Evolutionary conservation across 2,888 invertebrate species (phyloP), one percentile per base, ranked within the genome.

Genomic region (Drosophila fungiperda): DNA sequence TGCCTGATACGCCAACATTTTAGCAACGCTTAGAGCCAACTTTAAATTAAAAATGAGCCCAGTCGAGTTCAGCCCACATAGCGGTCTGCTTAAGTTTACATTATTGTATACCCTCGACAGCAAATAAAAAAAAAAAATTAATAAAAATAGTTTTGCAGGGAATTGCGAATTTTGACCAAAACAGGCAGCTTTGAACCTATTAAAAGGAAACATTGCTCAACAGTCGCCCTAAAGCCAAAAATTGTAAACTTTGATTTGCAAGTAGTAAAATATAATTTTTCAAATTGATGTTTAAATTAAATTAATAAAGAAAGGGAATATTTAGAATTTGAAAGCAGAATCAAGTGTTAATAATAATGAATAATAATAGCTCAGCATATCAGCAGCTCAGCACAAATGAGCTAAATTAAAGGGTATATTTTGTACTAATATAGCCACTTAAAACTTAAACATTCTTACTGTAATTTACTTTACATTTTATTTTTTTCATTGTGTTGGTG

Each of bases 11-110:
- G 49, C 29, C 73, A 68, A 48, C 78, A 78, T 78, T 78, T 68
- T 67, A 76, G 33, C 50, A 62, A 11, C 69, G 57, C 54, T 78
- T 78, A 53, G 57, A 36, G 55, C 35, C 7, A 53, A 64, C 64
- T 54, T 68, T 54, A 63, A 72, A 76, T 77, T 73, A 55, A 73
- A 73, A 63, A 55, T 62, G 26, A 59, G 53, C 15, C 45, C 32
- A 48, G 32, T 32, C 42, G 42, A 61, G 36, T 53, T 49, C 33
- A 45, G 36, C 32, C 35, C 69, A 79, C 79, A 49, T 48, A 20
- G 73, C 69, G 68, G 66, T 62, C 65, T 75, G 67, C 76, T 81
- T 80, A 77, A 73, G 71, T 52, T 60, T 26, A 60, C 52, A 52
- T 55, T 64, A 8, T 29, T 36, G 15, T 11, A 66, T 66, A 66